Evolutionary conservation across 2,797 vertebrate species (phyloP).

Genomic region (Jordanella pulchra): DNA sequence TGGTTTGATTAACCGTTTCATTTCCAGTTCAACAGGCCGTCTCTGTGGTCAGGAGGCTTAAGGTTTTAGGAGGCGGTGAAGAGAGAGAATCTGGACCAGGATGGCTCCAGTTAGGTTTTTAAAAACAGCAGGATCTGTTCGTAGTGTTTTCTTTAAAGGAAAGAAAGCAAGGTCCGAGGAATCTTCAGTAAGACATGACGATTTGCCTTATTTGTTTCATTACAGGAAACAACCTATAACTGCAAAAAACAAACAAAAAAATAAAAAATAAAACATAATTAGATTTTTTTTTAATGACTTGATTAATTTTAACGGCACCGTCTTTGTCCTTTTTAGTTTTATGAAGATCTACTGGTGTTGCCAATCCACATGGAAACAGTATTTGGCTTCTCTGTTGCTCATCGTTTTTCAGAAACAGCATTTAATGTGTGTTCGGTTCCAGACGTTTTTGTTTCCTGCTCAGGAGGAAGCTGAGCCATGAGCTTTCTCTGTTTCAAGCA

Average conservation of each 20-base stretch:
- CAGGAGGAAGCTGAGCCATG: conserved; percentile 35
- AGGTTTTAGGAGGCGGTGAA: conserved; percentile 62
- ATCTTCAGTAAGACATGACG: conserved; percentile 65
- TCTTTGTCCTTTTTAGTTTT: conserved; percentile 49
- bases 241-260: conserved; percentile 44
- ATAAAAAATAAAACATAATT: conserved; percentile 51
- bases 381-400: conserved; percentile 69
- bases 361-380: conserved; percentile 61
- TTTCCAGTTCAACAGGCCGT: too few relatives aligned
- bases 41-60: conserved; percentile 68
- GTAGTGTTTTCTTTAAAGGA: conserved; percentile 77
- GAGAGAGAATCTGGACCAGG: conserved; percentile 51
- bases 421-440: conserved; percentile 51
- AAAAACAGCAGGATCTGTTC: conserved; percentile 63
- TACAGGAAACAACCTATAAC: conserved; percentile 59
- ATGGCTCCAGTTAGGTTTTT: conserved; percentile 33
- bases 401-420: conserved; percentile 58
- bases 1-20: too few relatives aligned
- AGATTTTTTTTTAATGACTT: conserved; percentile 45
- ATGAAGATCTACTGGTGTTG: conserved; percentile 49
- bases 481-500: conserved; percentile 37
- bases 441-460: conserved; percentile 49
- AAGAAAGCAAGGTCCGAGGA: conserved; percentile 53
- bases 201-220: conserved; percentile 69
- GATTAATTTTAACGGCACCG: conserved; percentile 45